Base-by-base conservation (phyloP, 2,113 vertebrate genomes). In the Mesocricetus auratus region DNA sequence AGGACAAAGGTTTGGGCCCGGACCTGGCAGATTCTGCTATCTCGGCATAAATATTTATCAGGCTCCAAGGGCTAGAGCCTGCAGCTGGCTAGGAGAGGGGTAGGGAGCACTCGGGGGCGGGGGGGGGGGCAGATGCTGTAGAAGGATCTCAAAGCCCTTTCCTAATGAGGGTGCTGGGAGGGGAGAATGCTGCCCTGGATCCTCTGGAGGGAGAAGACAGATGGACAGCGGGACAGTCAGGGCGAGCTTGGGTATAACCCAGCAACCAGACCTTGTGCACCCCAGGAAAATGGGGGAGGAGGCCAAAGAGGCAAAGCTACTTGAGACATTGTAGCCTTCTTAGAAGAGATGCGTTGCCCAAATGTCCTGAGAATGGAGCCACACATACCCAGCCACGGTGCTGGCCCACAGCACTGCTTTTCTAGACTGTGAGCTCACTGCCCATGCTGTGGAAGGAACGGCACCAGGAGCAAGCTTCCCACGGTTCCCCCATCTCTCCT, bases 21-120 rank as follows among this genome's bases (percentile, higher is more conserved):
- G 94, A 88, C 94, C 94, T 93, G 96, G 75, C 95, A 92, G 95
- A 95, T 75, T 50, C 89, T 88, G 95, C 95, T 95, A 91, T 97
- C 93, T 97, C 69, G 68, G 96, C 97, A 97, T 98, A 96, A 96
- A 98, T 98, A 98, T 97, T 97, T 96, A 98, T 97, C 95, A 97
- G 95, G 83, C 95, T 96, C 91, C 73, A 60, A 92, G 81, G 96
- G 81, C 94, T 83, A 83, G 92, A 93, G 95, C 90, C 89, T 96
- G 95, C 97, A 97, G 97, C 96, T 96, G 96, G 95, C 82, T 89
- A 17, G 69, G 86, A 56, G 42, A 21, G 21, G 73, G 85, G 29
- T 45, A 58, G 79, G 31, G n/a, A 8, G 62, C 1, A 11, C 85
- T n/a, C n/a, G n/a, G n/a, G 64, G 96, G 66, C 5, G 50, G 6